Evolutionary conservation across 2,797 vertebrate species (phyloP).

Genomic region (Prionace glauca): DNA sequence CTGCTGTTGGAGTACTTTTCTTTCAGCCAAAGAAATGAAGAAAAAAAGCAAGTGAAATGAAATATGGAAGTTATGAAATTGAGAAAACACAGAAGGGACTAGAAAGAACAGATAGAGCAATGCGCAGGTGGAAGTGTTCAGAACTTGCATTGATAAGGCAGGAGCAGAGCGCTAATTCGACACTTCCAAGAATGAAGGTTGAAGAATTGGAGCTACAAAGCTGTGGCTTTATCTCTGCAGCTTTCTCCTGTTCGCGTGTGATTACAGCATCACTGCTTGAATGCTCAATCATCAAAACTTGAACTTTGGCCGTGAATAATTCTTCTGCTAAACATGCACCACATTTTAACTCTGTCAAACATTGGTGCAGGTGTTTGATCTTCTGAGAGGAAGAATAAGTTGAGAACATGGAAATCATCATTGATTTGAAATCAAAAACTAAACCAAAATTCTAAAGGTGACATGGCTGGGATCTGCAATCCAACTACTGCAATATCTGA

Average conservation of each 20-base stretch:
- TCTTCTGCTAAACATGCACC: neutral
- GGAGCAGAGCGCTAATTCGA: neutral
- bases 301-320: neutral
- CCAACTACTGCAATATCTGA: neutral
- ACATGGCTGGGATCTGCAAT: neutral
- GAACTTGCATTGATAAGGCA: neutral
- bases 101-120: neutral
- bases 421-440: neutral
- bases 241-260: neutral
- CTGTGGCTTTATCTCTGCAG: neutral
- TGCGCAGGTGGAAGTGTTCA: neutral
- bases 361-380: neutral
- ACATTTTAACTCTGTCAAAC: neutral
- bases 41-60: neutral
- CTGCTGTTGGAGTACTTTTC: neutral
- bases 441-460: neutral
- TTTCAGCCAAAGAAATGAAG: neutral
- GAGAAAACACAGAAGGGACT: neutral
- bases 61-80: neutral
- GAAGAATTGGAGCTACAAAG: neutral
- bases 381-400: neutral
- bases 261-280: neutral
- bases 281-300: neutral
- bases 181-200: neutral
- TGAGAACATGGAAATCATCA: neutral